Percentiles rank a stretch among this genome's conserved stretches.
These are phyloP conservation scores for Psilopsiagon aymara DNA, from an alignment of 2,113 vertebrate genomes.

Conservation along the genomic window DNA sequence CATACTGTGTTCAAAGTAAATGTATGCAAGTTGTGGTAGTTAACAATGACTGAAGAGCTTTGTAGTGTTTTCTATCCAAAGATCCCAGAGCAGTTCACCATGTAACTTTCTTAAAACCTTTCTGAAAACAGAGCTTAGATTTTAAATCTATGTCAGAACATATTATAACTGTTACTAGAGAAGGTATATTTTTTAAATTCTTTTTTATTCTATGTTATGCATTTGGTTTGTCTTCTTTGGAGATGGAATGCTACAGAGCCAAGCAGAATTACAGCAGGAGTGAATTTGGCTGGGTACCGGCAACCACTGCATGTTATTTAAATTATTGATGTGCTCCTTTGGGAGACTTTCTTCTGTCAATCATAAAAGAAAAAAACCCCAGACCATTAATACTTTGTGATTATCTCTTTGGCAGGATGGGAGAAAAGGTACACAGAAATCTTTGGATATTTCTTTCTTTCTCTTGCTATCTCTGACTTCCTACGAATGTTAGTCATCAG, in stretches of 20 bases:
- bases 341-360: constrained; percentile 23
- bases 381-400: not conserved
- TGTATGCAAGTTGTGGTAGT: not conserved
- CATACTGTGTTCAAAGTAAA: not conserved
- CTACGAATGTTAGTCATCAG: not conserved
- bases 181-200: not conserved
- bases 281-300: not conserved
- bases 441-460: not conserved
- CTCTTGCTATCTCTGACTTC: not conserved
- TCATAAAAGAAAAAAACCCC: not conserved
- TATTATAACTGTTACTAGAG: not conserved
- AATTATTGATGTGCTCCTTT: constrained; percentile 37
- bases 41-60: not conserved
- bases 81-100: not conserved
- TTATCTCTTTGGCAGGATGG: not conserved
- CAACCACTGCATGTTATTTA: not conserved
- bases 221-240: constrained; percentile 7
- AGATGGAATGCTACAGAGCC: not conserved
- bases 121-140: not conserved
- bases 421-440: not conserved
- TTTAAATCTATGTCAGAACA: not conserved
- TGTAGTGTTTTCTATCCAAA: not conserved
- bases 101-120: not conserved
- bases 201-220: not conserved
- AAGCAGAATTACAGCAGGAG: not conserved